A percentile compares a stretch with the other conserved stretches of the same genome.
Evolutionary conservation across 1,140 invertebrate genomes (phyloP).

Genomic region (Drosophila repletoides): DNA sequence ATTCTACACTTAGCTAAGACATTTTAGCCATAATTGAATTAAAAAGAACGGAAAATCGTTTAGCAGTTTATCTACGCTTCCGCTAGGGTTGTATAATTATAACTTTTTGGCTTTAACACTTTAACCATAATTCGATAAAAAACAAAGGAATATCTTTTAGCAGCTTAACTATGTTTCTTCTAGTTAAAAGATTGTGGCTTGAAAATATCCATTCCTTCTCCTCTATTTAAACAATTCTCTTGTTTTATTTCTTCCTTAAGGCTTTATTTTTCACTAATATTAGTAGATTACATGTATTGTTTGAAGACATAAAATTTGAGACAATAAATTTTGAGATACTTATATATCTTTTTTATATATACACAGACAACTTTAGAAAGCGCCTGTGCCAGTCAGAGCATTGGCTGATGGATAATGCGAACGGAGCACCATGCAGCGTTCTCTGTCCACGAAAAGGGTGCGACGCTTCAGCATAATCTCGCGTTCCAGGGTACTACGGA

Average conservation of each 20-base stretch:
- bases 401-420: slow-evolving; percentile 87
- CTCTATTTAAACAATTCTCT: neutral
- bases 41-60: too few species aligned
- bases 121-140: too few species aligned
- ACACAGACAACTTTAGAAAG: neutral
- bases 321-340: slow-evolving; percentile 11
- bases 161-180: too few species aligned
- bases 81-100: too few species aligned
- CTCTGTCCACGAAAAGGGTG: slow-evolving; percentile 87
- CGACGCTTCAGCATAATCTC: slow-evolving; percentile 89
- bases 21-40: too few species aligned
- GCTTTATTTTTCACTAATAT: neutral
- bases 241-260: neutral
- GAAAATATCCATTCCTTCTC: too few species aligned
- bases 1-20: too few species aligned
- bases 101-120: too few species aligned
- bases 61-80: too few species aligned
- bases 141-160: too few species aligned
- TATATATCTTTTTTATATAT: neutral
- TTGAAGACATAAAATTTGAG: slow-evolving; percentile 11
- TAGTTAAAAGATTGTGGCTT: too few species aligned
- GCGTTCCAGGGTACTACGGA: slow-evolving; percentile 86
- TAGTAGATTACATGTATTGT: neutral
- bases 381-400: slow-evolving; percentile 84
- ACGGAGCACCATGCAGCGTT: slow-evolving; percentile 85